Evolutionary conservation across 2,797 vertebrate genomes (phyloP).

Genomic region (Craterocephalus amniculus): DNA sequence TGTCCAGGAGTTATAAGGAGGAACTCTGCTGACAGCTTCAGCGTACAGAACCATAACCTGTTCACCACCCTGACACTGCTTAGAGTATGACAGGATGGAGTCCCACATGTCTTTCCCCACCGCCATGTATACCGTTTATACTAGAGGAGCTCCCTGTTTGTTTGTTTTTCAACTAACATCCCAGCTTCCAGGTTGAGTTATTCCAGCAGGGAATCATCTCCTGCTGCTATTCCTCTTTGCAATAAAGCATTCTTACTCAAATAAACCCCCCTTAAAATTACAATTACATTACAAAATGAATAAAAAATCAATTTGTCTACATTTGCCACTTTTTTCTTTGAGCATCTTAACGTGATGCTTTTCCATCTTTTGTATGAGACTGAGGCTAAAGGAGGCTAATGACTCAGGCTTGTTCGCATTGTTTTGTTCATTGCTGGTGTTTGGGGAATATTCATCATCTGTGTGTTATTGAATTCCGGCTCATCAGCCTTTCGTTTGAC

Average conservation of each 20-base stretch:
- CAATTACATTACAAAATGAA: background rate
- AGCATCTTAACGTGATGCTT: background rate
- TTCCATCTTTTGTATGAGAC: constrained; percentile 27
- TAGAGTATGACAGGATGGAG: constrained; percentile 18
- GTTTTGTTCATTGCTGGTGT: constrained; percentile 64
- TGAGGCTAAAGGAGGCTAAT: constrained; percentile 54
- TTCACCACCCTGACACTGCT: constrained; percentile 55
- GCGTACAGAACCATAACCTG: constrained; percentile 39
- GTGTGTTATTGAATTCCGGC: constrained; percentile 68
- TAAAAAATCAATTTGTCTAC: background rate
- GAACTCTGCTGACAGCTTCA: constrained; percentile 56
- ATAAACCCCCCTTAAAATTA: constrained; percentile 24
- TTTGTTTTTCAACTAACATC: constrained; percentile 56
- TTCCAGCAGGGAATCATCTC: constrained; percentile 73
- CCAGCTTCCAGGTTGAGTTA: constrained; percentile 51
- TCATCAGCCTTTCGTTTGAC: constrained; percentile 68
- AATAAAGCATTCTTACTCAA: constrained; percentile 54
- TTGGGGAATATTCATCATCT: constrained; percentile 72
- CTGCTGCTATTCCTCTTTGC: constrained; percentile 43
- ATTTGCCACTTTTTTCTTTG: constrained; percentile 6
- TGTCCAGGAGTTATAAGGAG: constrained; percentile 55
- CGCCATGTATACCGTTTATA: constrained; percentile 54
- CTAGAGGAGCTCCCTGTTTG: constrained; percentile 61
- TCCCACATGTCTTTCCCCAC: constrained; percentile 31
- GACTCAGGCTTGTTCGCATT: constrained; percentile 54